Percentiles rank a stretch among this genome's conserved stretches.
These are phyloP conservation scores for Stratiomys singularior DNA, from an alignment of 2,888 invertebrate genomes.

Conservation along the genomic window DNA sequence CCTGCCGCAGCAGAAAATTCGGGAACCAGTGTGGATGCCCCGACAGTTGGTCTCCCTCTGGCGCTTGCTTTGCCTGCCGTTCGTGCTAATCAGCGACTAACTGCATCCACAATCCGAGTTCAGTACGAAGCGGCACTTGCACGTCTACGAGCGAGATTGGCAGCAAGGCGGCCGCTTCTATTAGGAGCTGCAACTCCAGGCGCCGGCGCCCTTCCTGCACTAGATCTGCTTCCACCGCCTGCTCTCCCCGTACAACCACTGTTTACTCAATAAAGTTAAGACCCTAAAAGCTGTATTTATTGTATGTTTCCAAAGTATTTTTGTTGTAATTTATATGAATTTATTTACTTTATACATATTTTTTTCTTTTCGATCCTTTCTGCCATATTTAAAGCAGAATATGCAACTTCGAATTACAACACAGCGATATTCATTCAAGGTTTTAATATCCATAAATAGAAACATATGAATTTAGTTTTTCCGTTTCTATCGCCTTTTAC, in stretches of 20 bases:
- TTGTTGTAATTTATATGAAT: slow-evolving; percentile 8
- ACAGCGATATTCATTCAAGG: no score
- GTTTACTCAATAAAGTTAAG: not conserved
- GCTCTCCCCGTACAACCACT: not conserved
- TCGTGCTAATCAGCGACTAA: not conserved
- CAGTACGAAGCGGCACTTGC: slow-evolving; percentile 19
- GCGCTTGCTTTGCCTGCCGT: slow-evolving; percentile 21
- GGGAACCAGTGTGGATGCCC: not conserved
- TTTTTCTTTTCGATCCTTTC: no score
- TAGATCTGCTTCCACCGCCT: not conserved
- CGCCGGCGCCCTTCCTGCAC: not conserved
- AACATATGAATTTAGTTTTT: not conserved
- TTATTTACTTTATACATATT: no score
- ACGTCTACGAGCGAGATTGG: not conserved
- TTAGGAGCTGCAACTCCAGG: slow-evolving; percentile 6
- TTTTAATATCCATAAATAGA: no score
- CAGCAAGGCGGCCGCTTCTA: not conserved
- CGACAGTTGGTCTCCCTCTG: slow-evolving; percentile 5
- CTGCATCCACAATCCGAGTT: not conserved
- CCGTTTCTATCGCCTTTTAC: slow-evolving; percentile 59
- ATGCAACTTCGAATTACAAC: no score
- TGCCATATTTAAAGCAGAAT: no score
- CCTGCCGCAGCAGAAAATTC: not conserved
- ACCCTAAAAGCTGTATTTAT: not conserved
- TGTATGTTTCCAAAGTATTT: not conserved